phyloP scores from a whole-genome alignment of 35 echinoderm and acorn worm species.

The Holothuria glaberrima region DNA sequence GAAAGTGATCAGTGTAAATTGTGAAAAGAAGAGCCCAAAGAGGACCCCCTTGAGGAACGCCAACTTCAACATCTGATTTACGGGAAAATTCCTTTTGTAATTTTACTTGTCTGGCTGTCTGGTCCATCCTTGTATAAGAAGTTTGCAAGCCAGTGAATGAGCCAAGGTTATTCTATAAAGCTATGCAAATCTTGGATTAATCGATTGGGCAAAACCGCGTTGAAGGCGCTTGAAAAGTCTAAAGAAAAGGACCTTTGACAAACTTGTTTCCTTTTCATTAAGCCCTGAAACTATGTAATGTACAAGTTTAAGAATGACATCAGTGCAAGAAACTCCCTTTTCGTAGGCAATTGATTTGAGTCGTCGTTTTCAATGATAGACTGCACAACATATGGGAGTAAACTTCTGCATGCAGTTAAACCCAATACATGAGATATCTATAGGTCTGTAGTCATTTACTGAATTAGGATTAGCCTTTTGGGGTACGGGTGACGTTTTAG shows the following conservation, averaged over 20 bases:
- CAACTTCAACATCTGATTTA: too few species aligned
- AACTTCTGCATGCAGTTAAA: conserved; percentile 22
- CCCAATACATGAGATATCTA: conserved; percentile 16
- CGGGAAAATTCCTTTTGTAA: too few species aligned
- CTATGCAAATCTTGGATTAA: neutral
- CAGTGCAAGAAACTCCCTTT: too few species aligned
- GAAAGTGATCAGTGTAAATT: too few species aligned
- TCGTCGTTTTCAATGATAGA: too few species aligned
- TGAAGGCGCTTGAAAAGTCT: conserved; percentile 1
- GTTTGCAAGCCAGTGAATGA: neutral
- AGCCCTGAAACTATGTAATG: neutral
- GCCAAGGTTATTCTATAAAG: neutral
- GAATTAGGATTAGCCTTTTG: neutral
- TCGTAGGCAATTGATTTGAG: too few species aligned
- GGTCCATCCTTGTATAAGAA: neutral
- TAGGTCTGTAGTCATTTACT: neutral
- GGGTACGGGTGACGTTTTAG: neutral
- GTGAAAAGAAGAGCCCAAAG: too few species aligned
- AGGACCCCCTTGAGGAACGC: too few species aligned
- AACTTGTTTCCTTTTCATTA: neutral
- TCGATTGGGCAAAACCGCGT: neutral
- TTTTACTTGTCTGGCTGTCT: too few species aligned
- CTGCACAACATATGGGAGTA: neutral
- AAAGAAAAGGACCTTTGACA: conserved; percentile 1
- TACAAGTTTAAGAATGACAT: too few species aligned